A percentile compares a stretch with the other conserved stretches of the same genome.
Evolutionary conservation across 2,888 invertebrate species (phyloP).

Genomic region (Calameuta filiformis): DNA sequence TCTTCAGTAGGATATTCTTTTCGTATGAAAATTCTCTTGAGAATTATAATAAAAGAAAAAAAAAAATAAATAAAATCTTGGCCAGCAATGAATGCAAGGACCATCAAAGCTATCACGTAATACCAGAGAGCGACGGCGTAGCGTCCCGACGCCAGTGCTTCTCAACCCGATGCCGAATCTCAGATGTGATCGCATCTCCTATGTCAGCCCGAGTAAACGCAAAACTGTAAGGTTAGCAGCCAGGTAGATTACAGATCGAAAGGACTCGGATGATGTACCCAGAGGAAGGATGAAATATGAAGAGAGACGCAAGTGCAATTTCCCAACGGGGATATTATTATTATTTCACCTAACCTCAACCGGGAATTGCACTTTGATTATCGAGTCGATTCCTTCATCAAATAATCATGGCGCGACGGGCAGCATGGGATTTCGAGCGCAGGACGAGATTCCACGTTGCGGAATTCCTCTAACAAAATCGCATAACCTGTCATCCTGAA

Average conservation of each 20-base stretch:
- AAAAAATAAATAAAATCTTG: background rate
- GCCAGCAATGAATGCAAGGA: background rate
- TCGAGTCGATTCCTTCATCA: slow-evolving; percentile 34
- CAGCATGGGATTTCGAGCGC: background rate
- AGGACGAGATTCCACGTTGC: background rate
- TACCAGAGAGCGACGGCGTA: background rate
- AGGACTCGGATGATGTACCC: background rate
- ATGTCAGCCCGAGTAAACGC: background rate
- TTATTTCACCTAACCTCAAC: slow-evolving; percentile 35
- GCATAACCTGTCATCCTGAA: background rate
- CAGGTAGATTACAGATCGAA: background rate
- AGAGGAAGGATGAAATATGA: background rate
- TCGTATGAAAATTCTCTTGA: background rate
- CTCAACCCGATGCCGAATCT: background rate
- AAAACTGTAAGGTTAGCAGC: background rate
- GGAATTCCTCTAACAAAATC: background rate
- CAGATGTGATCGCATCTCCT: background rate
- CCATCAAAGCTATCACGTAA: background rate
- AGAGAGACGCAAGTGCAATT: slow-evolving; percentile 6
- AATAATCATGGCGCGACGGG: slow-evolving; percentile 28
- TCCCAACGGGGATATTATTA: slow-evolving; percentile 43
- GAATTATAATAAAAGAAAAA: background rate
- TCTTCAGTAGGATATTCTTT: background rate
- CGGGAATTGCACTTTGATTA: slow-evolving; percentile 33
- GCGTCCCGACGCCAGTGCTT: background rate